Evolutionary conservation across 2,113 vertebrate species (phyloP).

Genomic region (Elaphurus davidianus): DNA sequence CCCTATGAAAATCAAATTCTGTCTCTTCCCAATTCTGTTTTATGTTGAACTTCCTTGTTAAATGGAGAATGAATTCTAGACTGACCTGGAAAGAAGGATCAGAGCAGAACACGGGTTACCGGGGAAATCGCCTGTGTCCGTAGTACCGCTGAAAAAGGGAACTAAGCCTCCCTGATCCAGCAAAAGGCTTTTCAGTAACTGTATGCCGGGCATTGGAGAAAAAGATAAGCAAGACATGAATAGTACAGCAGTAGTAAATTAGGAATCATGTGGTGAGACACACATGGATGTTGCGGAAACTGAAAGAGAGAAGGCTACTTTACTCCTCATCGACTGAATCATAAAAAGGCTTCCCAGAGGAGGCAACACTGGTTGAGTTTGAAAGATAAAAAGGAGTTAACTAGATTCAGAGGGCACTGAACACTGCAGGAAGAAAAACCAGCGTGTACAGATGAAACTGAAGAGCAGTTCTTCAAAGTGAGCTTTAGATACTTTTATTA

Average conservation of each 20-base stretch:
- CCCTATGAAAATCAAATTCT: neutral
- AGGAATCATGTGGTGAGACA: neutral
- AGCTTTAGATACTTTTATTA: neutral
- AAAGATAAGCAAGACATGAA: neutral
- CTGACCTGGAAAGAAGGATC: neutral
- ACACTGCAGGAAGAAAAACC: neutral
- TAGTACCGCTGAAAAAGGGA: neutral
- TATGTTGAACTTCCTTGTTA: neutral
- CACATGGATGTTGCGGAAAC: neutral
- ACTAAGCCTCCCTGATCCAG: neutral
- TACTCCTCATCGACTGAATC: neutral
- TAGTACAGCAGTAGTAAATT: neutral
- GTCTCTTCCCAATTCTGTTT: neutral
- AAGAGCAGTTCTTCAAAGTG: neutral
- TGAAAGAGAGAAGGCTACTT: neutral
- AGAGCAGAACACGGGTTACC: neutral
- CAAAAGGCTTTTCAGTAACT: neutral
- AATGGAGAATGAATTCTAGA: neutral
- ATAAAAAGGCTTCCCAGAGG: neutral
- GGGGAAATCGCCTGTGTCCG: neutral
- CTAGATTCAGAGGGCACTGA: neutral
- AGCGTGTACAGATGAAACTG: neutral
- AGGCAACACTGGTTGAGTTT: neutral
- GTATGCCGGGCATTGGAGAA: neutral
- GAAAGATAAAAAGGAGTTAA: neutral